phyloP scores from a whole-genome alignment of 2,797 vertebrate species.

The Vespertilio murinus region DNA sequence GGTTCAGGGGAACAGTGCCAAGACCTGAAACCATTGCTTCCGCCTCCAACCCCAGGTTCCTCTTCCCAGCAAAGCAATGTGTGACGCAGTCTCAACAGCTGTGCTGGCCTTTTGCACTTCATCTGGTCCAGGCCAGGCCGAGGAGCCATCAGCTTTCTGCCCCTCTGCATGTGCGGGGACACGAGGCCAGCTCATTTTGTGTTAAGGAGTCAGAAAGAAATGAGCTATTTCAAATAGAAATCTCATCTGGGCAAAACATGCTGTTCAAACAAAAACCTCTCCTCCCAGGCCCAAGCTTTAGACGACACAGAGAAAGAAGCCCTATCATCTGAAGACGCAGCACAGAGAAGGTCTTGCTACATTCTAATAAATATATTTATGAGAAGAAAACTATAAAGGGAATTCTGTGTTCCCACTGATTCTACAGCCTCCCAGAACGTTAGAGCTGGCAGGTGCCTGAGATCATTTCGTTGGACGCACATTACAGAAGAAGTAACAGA shows the following conservation, averaged over 20 bases:
- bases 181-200: not conserved
- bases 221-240: not conserved
- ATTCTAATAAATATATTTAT: not conserved
- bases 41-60: not conserved
- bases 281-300: not conserved
- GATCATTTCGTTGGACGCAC: not conserved
- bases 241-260: not conserved
- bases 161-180: not conserved
- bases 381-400: not conserved
- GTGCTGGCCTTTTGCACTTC: not conserved
- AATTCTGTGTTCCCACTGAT: constrained; percentile 28
- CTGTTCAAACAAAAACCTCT: not conserved
- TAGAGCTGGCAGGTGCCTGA: not conserved
- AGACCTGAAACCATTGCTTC: not conserved
- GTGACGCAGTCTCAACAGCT: not conserved
- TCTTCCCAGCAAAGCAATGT: not conserved
- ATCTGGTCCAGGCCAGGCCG: not conserved
- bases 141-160: not conserved
- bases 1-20: not conserved
- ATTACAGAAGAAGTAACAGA: not conserved
- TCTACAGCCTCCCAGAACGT: not conserved
- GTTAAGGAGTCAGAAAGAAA: not conserved
- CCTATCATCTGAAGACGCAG: not conserved
- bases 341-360: not conserved
- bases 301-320: constrained; percentile 30